Evolutionary conservation across 2,113 vertebrate genomes (phyloP).

Genomic region (Polyodon spathula): DNA sequence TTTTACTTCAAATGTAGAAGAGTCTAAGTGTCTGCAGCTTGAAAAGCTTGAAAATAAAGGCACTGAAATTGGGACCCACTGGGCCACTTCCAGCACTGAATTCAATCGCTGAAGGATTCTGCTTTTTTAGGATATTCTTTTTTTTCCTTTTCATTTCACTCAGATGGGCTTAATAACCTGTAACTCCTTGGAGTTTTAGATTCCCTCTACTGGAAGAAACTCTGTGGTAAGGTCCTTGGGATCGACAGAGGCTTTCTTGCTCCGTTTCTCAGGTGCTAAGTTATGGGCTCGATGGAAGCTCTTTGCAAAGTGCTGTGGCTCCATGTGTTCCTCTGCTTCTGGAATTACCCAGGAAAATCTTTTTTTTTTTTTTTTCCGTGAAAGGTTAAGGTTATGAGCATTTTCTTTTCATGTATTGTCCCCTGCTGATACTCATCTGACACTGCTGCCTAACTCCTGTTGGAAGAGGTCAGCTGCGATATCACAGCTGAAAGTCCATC

Average conservation of each 20-base stretch:
- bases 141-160: conserved; percentile 9
- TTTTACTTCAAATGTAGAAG: too few relatives aligned
- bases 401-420: too few relatives aligned
- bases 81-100: conserved; percentile 3
- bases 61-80: not conserved
- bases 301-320: not conserved
- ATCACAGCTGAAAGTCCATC: too few relatives aligned
- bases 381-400: too few relatives aligned
- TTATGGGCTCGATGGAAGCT: not conserved
- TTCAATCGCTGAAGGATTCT: conserved; percentile 14
- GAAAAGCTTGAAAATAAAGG: too few relatives aligned
- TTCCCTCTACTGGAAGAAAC: not conserved
- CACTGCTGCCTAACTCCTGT: too few relatives aligned
- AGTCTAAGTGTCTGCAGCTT: too few relatives aligned
- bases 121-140: conserved; percentile 4
- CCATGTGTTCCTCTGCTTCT: not conserved
- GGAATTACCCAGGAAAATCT: not conserved
- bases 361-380: too few relatives aligned
- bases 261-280: not conserved
- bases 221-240: not conserved
- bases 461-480: too few relatives aligned
- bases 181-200: not conserved
- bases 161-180: not conserved
- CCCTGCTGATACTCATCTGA: too few relatives aligned
- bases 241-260: not conserved